phyloP scores from a whole-genome alignment of 2,888 invertebrate genomes.

The Archips crataeganus region DNA sequence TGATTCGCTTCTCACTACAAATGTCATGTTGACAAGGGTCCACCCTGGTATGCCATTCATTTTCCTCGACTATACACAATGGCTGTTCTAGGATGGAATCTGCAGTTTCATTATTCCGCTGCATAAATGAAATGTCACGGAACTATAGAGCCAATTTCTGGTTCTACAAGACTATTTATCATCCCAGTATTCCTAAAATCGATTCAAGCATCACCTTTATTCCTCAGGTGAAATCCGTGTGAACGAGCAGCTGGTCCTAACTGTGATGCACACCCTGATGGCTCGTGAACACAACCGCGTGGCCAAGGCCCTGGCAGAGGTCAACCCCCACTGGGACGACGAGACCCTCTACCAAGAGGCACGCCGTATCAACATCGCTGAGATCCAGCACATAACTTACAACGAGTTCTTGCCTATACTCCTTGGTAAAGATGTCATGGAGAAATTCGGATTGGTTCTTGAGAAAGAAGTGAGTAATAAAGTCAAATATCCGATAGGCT shows the following conservation, averaged over 20 bases:
- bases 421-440: slow-evolving; percentile 96
- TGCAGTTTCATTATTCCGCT: too few species aligned
- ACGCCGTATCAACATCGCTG: slow-evolving; percentile 93
- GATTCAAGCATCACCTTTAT: not conserved
- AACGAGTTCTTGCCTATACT: slow-evolving; percentile 96
- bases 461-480: slow-evolving; percentile 88
- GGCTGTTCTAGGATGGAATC: too few species aligned
- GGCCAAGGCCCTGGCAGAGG: slow-evolving; percentile 90
- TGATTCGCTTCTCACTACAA: too few species aligned
- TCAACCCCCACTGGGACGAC: slow-evolving; percentile 97
- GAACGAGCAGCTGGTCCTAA: slow-evolving; percentile 95
- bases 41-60: too few species aligned
- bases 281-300: slow-evolving; percentile 96
- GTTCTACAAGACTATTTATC: not conserved
- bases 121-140: too few species aligned
- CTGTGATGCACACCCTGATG: slow-evolving; percentile 96
- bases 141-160: too few species aligned
- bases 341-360: slow-evolving; percentile 96
- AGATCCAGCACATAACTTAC: slow-evolving; percentile 95
- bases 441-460: slow-evolving; percentile 94
- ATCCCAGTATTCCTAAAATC: not conserved
- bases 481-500: not conserved
- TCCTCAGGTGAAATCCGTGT: slow-evolving; percentile 95
- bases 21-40: too few species aligned
- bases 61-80: too few species aligned